Evolutionary conservation across 2,888 invertebrate genomes (phyloP).

Genomic region (Drosophila phalerata): DNA sequence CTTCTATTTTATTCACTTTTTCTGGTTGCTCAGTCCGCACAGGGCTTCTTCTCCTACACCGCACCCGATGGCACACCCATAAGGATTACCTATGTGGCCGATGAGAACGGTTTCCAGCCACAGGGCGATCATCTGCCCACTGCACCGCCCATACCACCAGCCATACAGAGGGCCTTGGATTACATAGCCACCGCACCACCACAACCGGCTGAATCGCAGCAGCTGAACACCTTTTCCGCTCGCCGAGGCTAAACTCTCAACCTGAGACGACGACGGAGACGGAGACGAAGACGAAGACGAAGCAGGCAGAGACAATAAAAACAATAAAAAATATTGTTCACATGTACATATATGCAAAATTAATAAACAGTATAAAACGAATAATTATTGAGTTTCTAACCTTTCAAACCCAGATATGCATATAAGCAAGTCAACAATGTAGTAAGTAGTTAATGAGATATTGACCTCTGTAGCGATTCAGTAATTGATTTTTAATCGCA

Average conservation of each 20-base stretch:
- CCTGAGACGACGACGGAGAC: too few relatives aligned
- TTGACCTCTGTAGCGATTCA: neutral
- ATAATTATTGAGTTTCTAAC: conserved; percentile 11
- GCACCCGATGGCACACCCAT: conserved; percentile 88
- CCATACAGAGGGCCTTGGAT: conserved; percentile 89
- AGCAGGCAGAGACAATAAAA: conserved; percentile 7
- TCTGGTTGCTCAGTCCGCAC: conserved; percentile 85
- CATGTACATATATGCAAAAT: conserved; percentile 40
- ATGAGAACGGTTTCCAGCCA: conserved; percentile 90
- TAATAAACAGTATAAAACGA: conserved; percentile 17
- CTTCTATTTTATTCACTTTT: conserved; percentile 3
- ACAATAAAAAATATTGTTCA: conserved; percentile 12
- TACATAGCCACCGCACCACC: conserved; percentile 89
- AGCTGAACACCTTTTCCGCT: conserved; percentile 53
- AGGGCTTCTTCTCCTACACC: conserved; percentile 88
- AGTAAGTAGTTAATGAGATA: conserved; percentile 8
- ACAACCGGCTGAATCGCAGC: conserved; percentile 77
- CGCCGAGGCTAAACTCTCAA: conserved; percentile 74
- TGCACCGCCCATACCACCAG: conserved; percentile 90
- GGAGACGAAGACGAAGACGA: too few relatives aligned
- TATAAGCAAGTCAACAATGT: conserved; percentile 10
- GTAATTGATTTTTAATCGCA: neutral
- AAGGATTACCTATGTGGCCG: conserved; percentile 88
- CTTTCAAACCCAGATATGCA: conserved; percentile 10
- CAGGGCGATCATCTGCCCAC: conserved; percentile 85